Evolutionary conservation across 2,888 invertebrate genomes (phyloP).

Genomic region (Colostygia pectinataria): DNA sequence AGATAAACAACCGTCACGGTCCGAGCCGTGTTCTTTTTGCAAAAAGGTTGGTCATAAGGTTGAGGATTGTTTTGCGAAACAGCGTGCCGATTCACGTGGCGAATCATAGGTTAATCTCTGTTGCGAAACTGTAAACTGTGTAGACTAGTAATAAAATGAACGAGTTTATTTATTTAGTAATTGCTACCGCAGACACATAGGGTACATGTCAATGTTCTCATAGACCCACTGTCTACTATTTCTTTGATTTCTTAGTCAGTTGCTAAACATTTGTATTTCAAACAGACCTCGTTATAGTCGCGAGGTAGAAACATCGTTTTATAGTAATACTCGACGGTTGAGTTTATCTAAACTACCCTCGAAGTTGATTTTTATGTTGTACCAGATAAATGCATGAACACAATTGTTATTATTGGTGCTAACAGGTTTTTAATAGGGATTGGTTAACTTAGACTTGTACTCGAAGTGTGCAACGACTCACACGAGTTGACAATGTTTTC

Average conservation of each 20-base stretch:
- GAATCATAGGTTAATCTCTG: slow-evolving; percentile 1
- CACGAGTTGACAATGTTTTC: no score
- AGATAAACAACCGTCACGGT: no score
- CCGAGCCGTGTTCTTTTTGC: no score
- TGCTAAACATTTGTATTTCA: not conserved
- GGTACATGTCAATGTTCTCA: not conserved
- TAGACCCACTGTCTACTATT: not conserved
- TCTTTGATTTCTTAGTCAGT: not conserved
- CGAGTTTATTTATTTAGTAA: no score
- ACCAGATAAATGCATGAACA: not conserved
- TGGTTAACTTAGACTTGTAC: not conserved
- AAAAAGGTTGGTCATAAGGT: no score
- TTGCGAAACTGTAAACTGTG: not conserved
- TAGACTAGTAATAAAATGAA: not conserved
- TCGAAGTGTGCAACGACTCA: no score
- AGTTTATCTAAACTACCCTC: not conserved
- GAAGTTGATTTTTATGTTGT: not conserved
- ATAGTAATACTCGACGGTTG: not conserved
- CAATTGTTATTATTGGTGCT: not conserved
- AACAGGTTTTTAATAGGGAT: not conserved
- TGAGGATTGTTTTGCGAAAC: no score
- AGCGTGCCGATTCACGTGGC: no score
- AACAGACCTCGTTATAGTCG: not conserved
- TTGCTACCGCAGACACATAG: not conserved
- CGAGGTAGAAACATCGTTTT: not conserved